Evolutionary conservation across 2,113 vertebrate species (phyloP).

Genomic region (Brachyhypopomus gauderio): DNA sequence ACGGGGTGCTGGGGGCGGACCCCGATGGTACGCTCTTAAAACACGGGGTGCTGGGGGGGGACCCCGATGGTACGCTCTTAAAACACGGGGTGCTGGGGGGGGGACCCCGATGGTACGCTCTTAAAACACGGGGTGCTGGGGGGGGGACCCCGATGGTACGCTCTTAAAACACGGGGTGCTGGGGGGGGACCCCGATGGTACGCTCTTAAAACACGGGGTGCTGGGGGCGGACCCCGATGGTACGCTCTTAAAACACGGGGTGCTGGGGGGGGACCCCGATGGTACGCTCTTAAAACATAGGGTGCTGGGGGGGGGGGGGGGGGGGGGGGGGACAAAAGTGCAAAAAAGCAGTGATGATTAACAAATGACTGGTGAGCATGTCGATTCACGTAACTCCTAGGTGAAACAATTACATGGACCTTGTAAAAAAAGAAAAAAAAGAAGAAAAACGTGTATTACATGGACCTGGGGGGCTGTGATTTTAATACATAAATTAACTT

Average conservation of each 20-base stretch:
- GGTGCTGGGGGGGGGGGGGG: too few relatives aligned
- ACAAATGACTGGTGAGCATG: too few relatives aligned
- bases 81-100: constrained; percentile 61
- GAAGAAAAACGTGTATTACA: too few relatives aligned
- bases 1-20: constrained; percentile 73
- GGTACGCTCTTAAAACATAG: constrained; percentile 67
- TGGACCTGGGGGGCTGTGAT: too few relatives aligned
- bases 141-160: constrained; percentile 88
- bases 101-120: constrained; percentile 84
- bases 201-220: constrained; percentile 12
- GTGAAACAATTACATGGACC: too few relatives aligned
- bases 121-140: constrained; percentile 19
- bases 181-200: constrained; percentile 88
- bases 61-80: constrained; percentile 80
- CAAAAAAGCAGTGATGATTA: too few relatives aligned
- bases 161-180: neutral
- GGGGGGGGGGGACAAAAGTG: too few relatives aligned
- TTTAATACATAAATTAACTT: too few relatives aligned
- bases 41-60: constrained; percentile 70
- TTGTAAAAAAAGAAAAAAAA: too few relatives aligned
- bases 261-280: constrained; percentile 82
- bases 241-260: constrained; percentile 57
- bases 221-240: constrained; percentile 85
- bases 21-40: constrained; percentile 78
- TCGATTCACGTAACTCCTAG: too few relatives aligned